Conservation (phyloP, 2,888 invertebrate species). For the Prosopocoilus inquinatus region DNA sequence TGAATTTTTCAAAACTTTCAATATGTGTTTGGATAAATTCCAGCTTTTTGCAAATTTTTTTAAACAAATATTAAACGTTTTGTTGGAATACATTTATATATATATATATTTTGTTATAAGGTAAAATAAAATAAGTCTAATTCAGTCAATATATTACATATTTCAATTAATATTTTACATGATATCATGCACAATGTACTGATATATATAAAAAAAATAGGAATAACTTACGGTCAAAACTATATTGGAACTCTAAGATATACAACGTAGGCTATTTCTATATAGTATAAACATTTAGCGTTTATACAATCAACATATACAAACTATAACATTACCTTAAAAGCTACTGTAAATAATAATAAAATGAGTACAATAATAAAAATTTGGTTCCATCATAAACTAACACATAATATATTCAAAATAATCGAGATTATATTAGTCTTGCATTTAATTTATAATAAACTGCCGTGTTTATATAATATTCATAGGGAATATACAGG, state of each 20-base stretch:
- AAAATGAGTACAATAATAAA: slow-evolving; percentile 22
- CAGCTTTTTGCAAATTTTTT: too few relatives aligned
- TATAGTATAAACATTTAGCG: slow-evolving; percentile 31
- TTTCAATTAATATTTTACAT: slow-evolving; percentile 32
- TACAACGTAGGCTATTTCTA: slow-evolving; percentile 25
- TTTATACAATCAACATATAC: slow-evolving; percentile 42
- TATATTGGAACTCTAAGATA: slow-evolving; percentile 36
- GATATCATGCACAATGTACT: slow-evolving; percentile 35
- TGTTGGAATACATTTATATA: too few relatives aligned
- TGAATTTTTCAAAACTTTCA: too few relatives aligned
- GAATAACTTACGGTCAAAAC: slow-evolving; percentile 35
- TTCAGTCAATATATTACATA: slow-evolving; percentile 31
- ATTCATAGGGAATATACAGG: slow-evolving; percentile 1
- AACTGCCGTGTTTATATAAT: slow-evolving; percentile 8
- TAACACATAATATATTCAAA: slow-evolving; percentile 13
- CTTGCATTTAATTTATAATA: slow-evolving; percentile 11
- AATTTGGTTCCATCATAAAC: slow-evolving; percentile 9
- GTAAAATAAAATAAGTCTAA: background rate
- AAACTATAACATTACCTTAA: slow-evolving; percentile 30
- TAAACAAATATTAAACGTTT: too few relatives aligned
- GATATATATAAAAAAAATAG: slow-evolving; percentile 37
- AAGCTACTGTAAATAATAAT: slow-evolving; percentile 13
- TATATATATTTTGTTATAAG: too few relatives aligned
- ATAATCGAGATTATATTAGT: slow-evolving; percentile 22
- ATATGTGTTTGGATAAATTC: too few relatives aligned